A percentile compares a stretch with the other conserved stretches of the same genome.
phyloP scores from a whole-genome alignment of 2,113 vertebrate genomes.

The Oreotrochilus melanogaster region DNA sequence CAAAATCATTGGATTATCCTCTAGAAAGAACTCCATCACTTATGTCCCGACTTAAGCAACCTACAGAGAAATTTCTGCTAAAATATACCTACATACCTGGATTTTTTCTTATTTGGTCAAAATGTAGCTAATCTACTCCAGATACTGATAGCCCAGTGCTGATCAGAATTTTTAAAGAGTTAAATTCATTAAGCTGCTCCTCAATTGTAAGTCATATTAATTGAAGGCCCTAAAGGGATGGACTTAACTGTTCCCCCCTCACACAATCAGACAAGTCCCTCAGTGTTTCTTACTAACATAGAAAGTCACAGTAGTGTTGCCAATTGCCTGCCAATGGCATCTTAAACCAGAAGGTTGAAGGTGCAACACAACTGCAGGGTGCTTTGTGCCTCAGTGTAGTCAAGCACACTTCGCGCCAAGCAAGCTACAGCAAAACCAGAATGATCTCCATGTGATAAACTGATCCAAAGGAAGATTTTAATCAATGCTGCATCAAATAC shows the following conservation, averaged over 20 bases:
- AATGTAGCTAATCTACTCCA: neutral
- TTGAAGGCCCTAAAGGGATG: neutral
- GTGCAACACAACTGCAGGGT: neutral
- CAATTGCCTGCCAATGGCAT: neutral
- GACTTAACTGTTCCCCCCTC: neutral
- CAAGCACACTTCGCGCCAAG: neutral
- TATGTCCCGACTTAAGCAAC: neutral
- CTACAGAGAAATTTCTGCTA: neutral
- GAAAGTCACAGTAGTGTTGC: neutral
- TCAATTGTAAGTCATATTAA: neutral
- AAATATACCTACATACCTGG: neutral
- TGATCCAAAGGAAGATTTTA: neutral
- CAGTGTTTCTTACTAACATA: fast-evolving
- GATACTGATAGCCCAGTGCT: neutral
- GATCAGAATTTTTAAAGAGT: neutral
- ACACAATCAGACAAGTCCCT: neutral
- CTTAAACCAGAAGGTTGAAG: neutral
- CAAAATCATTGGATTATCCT: neutral
- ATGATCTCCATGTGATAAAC: neutral
- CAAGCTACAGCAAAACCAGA: neutral
- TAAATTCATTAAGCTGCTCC: neutral
- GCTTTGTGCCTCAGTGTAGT: neutral
- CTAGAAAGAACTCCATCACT: neutral
- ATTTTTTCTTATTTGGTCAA: neutral
- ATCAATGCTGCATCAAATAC: neutral